Base-by-base conservation (phyloP, 2,797 vertebrate species). In the Aphelocoma californica region DNA sequence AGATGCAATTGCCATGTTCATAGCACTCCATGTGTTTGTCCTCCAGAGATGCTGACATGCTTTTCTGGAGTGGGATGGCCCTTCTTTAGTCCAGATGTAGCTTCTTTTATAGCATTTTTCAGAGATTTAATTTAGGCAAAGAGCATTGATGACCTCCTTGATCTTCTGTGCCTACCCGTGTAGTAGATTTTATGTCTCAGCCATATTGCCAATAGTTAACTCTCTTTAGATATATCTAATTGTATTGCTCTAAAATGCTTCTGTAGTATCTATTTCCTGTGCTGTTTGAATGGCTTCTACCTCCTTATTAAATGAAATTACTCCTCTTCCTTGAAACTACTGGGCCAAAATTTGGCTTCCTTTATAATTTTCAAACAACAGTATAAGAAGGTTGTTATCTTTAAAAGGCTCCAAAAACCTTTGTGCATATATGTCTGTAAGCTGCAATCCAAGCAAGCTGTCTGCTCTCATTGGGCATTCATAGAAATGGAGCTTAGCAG, bases 1-100 rank as follows among this genome's bases (percentile, higher is more conserved):
- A 77, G 6, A 73, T 7, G 6, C 0, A 1, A 25, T 2, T 48
- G n/a, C 9, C 8, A 1, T 19, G 26, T 15, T 79, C 2, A 2
- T 6, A 44, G 19, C 3, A 32, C 8, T 56, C 16, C 12, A 3
- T 3, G 2, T 7, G 1, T 47, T 56, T 57, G 26, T 42, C 29
- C 14, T 54, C 38, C 24, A 44, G 26, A 60, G 38, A 36, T 3
- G 2, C 17, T 40, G 38, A 50, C 62, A 58, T 29, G 28, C 7
- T 7, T 60, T 77, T 48, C 61, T 50, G 8, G 26, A 18, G 8
- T 13, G 69, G 25, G 21, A 56, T 28, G 17, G 8, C 32, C n/a
- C 47, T 12, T 25, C 65, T 70, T 54, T 40, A 72, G 12, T 36
- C 23, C 47, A 61, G 65, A 88, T 56, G 6, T 31, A 65, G 11